phyloP scores from a whole-genome alignment of 2,888 invertebrate species.

The Seira sanloemensis region DNA sequence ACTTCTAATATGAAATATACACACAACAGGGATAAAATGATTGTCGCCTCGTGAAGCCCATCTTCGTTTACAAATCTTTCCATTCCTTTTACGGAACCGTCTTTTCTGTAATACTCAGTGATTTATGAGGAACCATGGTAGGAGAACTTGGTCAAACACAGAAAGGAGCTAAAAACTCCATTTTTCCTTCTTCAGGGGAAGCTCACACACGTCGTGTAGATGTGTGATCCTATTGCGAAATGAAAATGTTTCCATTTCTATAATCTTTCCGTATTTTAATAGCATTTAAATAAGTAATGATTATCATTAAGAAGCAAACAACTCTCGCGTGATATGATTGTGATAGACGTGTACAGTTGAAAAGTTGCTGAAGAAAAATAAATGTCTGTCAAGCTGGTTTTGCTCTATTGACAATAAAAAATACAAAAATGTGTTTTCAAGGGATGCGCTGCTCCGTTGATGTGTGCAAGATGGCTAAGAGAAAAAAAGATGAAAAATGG shows the following conservation, averaged over 20 bases:
- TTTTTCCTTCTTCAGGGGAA: neutral
- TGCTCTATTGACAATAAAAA: neutral
- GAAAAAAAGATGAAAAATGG: conserved; percentile 12
- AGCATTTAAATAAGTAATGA: neutral
- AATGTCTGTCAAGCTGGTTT: neutral
- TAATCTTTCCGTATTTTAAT: neutral
- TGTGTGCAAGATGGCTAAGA: too few species aligned
- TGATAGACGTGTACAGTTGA: neutral
- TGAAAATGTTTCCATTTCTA: conserved; percentile 1
- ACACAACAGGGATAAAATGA: conserved; percentile 25
- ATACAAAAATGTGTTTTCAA: neutral
- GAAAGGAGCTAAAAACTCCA: too few species aligned
- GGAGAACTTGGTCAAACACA: conserved; percentile 40
- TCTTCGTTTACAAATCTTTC: conserved; percentile 26
- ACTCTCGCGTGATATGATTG: neutral
- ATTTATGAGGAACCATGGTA: conserved; percentile 66
- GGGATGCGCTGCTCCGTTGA: neutral
- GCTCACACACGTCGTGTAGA: conserved; percentile 64
- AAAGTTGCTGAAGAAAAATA: too few species aligned
- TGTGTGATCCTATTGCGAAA: conserved; percentile 3
- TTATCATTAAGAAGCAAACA: neutral
- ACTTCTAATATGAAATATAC: neutral
- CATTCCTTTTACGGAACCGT: conserved; percentile 68
- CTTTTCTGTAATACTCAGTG: conserved; percentile 65
- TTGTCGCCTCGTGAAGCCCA: conserved; percentile 53